Percentiles rank a stretch among this genome's conserved stretches.
phyloP scores from a whole-genome alignment of 2,113 vertebrate species.

The Hassar affinis region DNA sequence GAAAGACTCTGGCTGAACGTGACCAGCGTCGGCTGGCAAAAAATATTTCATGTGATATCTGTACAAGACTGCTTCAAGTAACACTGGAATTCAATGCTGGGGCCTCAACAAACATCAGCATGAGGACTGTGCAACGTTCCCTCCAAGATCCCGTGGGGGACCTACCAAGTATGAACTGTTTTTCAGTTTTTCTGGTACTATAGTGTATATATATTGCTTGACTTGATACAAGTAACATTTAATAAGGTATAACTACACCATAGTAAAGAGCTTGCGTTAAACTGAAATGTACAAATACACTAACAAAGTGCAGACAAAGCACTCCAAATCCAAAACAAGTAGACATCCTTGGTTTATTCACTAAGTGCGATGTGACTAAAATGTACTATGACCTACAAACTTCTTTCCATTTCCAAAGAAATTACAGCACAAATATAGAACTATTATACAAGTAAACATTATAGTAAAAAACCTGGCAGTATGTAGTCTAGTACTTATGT shows the following conservation, averaged over 20 bases:
- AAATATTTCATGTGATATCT: too few relatives aligned
- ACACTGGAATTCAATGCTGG: too few relatives aligned
- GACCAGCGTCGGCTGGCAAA: too few relatives aligned
- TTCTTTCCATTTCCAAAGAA: not conserved
- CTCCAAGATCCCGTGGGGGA: too few relatives aligned
- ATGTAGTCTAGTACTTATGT: not conserved
- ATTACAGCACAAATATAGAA: not conserved
- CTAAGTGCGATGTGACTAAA: not conserved
- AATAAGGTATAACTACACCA: not conserved
- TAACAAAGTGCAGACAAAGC: not conserved
- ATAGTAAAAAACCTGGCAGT: not conserved
- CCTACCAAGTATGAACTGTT: too few relatives aligned
- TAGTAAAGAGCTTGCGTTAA: not conserved
- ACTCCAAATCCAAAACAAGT: not conserved
- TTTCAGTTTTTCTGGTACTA: too few relatives aligned
- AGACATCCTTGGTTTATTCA: constrained; percentile 14
- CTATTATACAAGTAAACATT: not conserved
- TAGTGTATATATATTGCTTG: too few relatives aligned
- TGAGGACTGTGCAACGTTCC: too few relatives aligned
- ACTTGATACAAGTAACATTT: too few relatives aligned
- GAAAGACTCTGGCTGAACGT: too few relatives aligned
- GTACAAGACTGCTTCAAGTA: too few relatives aligned
- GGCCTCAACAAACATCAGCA: too few relatives aligned
- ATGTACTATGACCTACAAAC: not conserved
- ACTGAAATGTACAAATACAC: not conserved